These are phyloP conservation scores for Andrena haemorrhoa DNA, from an alignment of 2,888 invertebrate species.

Conservation along the genomic window DNA sequence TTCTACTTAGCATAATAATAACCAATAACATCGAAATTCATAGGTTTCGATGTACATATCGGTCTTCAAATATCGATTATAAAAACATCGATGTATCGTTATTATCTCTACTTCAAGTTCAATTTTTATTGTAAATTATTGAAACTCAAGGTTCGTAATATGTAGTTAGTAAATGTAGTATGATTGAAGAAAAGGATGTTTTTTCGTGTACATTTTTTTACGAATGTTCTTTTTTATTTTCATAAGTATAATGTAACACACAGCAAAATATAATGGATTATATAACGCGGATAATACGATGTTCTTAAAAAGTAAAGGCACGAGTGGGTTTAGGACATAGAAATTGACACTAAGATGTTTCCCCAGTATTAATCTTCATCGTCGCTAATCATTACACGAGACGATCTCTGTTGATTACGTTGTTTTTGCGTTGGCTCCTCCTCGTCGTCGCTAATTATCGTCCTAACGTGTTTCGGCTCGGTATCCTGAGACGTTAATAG, in stretches of 20 bases:
- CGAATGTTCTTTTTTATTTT: constrained; percentile 5
- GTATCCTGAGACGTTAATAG: constrained; percentile 22
- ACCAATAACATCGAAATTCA: too few relatives aligned
- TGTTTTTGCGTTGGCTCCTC: constrained; percentile 50
- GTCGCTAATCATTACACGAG: constrained; percentile 72
- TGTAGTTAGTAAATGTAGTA: too few relatives aligned
- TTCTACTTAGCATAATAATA: too few relatives aligned
- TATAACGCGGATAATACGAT: not conserved
- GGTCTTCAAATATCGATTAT: too few relatives aligned
- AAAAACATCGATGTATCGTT: too few relatives aligned
- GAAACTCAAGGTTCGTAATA: too few relatives aligned
- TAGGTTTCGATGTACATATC: too few relatives aligned
- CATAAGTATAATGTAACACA: not conserved
- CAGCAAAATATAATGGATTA: not conserved
- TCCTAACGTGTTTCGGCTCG: constrained; percentile 34
- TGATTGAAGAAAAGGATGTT: too few relatives aligned
- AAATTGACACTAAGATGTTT: not conserved
- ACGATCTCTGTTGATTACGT: constrained; percentile 62
- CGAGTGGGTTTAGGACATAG: not conserved
- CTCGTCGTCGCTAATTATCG: constrained; percentile 64
- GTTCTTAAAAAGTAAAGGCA: not conserved
- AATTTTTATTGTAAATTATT: too few relatives aligned
- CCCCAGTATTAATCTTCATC: constrained; percentile 74
- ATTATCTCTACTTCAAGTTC: too few relatives aligned
- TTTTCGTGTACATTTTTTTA: too few relatives aligned